These are phyloP conservation scores for Daktulosphaira vitifoliae DNA, from an alignment of 1,140 invertebrate species.

Conservation along the genomic window DNA sequence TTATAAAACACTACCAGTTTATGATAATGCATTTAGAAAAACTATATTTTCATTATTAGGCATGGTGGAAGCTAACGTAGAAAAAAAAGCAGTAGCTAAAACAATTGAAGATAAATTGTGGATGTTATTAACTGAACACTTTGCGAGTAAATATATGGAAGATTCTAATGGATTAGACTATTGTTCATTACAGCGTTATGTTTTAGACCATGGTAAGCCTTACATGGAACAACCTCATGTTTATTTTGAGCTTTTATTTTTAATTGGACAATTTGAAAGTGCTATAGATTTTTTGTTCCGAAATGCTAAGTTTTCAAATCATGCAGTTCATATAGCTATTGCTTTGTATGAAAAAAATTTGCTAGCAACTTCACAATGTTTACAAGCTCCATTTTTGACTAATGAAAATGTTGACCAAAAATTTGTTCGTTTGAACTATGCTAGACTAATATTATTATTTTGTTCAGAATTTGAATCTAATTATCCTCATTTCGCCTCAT, in stretches of 20 bases:
- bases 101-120: conserved; percentile 22
- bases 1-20: conserved; percentile 5
- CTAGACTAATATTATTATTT: conserved; percentile 8
- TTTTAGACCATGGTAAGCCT: conserved; percentile 15
- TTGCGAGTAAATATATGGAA: conserved; percentile 6
- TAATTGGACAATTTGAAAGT: conserved; percentile 92
- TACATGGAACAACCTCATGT: conserved; percentile 70
- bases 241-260: conserved; percentile 80
- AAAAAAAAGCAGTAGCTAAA: conserved; percentile 6
- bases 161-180: conserved; percentile 19
- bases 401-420: conserved; percentile 15
- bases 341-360: conserved; percentile 77
- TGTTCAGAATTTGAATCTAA: conserved; percentile 1
- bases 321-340: conserved; percentile 89
- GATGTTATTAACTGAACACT: conserved; percentile 20
- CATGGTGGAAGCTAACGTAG: conserved; percentile 11
- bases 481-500: conserved; percentile 1
- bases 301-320: conserved; percentile 56
- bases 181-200: conserved; percentile 10
- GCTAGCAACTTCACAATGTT: conserved; percentile 47
- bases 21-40: conserved; percentile 16
- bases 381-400: conserved; percentile 16
- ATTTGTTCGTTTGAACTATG: conserved; percentile 7
- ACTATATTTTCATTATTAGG: conserved; percentile 19
- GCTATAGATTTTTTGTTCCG: conserved; percentile 87